A percentile compares a stretch with the other conserved stretches of the same genome.
These are phyloP conservation scores for Phyllotreta striolata DNA, from an alignment of 2,888 invertebrate genomes.

Conservation along the genomic window DNA sequence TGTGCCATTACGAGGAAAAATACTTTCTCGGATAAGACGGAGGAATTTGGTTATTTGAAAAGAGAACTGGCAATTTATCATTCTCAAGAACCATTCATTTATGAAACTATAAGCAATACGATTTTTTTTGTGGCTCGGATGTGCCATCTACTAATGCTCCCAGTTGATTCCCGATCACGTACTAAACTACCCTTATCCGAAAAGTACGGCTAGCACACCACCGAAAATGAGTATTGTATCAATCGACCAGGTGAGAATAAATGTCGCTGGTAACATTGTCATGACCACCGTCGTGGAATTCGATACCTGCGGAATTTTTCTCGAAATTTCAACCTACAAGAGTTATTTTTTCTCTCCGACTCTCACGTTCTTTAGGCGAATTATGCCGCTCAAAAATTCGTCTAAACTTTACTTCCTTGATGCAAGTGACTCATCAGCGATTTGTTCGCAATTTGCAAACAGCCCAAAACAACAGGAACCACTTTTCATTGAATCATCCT, in stretches of 20 bases:
- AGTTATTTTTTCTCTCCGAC: neutral
- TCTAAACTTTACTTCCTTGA: neutral
- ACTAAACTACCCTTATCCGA: conserved; percentile 34
- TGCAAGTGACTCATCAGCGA: conserved; percentile 13
- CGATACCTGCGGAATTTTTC: conserved; percentile 33
- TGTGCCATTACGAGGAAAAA: conserved; percentile 26
- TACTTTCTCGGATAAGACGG: conserved; percentile 25
- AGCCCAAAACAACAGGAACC: neutral
- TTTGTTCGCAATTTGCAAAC: conserved; percentile 11
- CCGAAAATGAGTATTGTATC: conserved; percentile 37
- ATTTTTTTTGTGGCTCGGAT: conserved; percentile 28
- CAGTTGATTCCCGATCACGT: conserved; percentile 39
- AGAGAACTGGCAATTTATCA: conserved; percentile 32
- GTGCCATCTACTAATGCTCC: conserved; percentile 36
- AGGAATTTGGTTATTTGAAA: conserved; percentile 22
- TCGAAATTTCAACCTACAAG: conserved; percentile 18
- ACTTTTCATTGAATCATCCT: conserved; percentile 10
- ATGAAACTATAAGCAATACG: conserved; percentile 29
- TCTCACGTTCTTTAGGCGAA: neutral
- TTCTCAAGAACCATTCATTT: conserved; percentile 35
- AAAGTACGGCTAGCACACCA: conserved; percentile 27
- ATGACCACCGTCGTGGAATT: conserved; percentile 34
- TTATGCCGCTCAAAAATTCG: too few relatives aligned
- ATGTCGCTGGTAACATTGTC: conserved; percentile 26
- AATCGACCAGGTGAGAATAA: conserved; percentile 39